phyloP scores from a whole-genome alignment of 2,888 invertebrate species.

The Nezara viridula region DNA sequence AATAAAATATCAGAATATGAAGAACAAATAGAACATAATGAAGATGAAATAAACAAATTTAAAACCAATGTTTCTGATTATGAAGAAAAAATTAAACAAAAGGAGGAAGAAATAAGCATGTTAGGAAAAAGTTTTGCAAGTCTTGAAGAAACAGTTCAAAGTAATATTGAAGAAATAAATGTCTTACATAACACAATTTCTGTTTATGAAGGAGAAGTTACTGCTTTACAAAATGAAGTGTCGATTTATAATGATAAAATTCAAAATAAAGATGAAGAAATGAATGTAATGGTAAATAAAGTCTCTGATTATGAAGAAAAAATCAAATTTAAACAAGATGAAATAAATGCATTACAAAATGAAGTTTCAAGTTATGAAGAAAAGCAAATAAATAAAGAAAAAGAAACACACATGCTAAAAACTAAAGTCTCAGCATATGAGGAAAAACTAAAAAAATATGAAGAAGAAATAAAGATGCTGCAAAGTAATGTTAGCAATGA shows the following conservation, averaged over 20 bases:
- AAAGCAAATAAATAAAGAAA: background rate
- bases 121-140: background rate
- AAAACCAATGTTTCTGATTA: background rate
- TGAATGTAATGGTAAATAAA: background rate
- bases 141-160: background rate
- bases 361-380: background rate
- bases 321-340: background rate
- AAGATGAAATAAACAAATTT: background rate
- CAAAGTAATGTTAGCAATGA: too few species aligned
- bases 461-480: too few species aligned
- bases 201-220: background rate
- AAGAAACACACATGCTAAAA: background rate
- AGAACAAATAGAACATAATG: too few species aligned
- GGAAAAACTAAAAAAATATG: too few species aligned
- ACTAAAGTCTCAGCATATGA: too few species aligned
- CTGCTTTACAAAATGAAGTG: too few species aligned
- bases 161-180: background rate
- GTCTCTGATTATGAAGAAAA: background rate
- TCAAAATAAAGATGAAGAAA: background rate
- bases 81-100: background rate
- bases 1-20: background rate
- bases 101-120: background rate
- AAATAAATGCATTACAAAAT: background rate
- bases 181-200: too few species aligned
- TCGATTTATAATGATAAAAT: too few species aligned